phyloP scores from a whole-genome alignment of 2,113 vertebrate species.

The Pangasianodon gigas region DNA sequence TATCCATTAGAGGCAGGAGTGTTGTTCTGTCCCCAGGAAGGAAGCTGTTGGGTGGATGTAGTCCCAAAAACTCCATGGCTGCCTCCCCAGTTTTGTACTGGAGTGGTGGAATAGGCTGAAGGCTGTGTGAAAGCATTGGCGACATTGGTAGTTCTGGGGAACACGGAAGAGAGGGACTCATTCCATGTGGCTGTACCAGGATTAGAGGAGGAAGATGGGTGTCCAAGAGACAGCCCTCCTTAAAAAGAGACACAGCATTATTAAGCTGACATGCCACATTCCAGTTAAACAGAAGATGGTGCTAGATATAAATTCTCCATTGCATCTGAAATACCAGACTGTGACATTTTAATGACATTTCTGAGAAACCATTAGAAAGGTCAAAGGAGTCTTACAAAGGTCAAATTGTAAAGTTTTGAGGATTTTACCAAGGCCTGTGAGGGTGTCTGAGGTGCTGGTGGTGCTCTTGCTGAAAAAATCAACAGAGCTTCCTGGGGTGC shows the following conservation, averaged over 20 bases:
- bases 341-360: conserved; percentile 32
- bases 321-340: conserved; percentile 20
- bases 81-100: conserved; percentile 71
- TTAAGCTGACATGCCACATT: neutral
- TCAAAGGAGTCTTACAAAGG: conserved; percentile 22
- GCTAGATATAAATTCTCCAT: neutral
- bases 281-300: neutral
- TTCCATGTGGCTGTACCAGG: conserved; percentile 67
- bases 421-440: conserved; percentile 55
- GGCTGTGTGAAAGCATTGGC: conserved; percentile 66
- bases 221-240: conserved; percentile 69
- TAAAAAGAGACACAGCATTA: conserved; percentile 10
- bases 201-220: conserved; percentile 58
- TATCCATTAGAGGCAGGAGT: conserved; percentile 50
- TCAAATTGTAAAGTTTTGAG: conserved; percentile 12
- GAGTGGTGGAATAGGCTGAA: conserved; percentile 59
- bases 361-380: conserved; percentile 16
- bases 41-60: conserved; percentile 55
- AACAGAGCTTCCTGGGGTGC: conserved; percentile 56
- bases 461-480: conserved; percentile 70
- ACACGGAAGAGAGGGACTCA: conserved; percentile 59
- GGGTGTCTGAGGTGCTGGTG: conserved; percentile 40
- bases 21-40: conserved; percentile 69
- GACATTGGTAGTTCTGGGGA: conserved; percentile 58
- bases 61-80: conserved; percentile 63